Evolutionary conservation across 1,140 invertebrate genomes (phyloP).

Genomic region (Triops longicaudatus): DNA sequence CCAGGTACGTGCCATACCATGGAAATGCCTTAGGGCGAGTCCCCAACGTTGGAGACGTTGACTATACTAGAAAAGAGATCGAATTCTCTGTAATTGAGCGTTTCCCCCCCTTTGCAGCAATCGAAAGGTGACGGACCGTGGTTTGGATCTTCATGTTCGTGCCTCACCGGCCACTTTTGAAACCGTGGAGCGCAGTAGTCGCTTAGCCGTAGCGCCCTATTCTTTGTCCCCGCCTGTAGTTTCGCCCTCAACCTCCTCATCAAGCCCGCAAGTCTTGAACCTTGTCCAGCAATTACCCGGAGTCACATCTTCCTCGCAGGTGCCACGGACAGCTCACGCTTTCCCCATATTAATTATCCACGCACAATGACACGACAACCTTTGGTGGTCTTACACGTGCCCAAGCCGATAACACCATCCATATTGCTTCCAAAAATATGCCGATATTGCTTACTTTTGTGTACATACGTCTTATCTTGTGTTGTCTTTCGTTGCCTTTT

Average conservation of each 20-base stretch:
- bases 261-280: background rate
- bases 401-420: background rate
- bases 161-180: slow-evolving; percentile 10
- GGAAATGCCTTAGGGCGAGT: background rate
- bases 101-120: background rate
- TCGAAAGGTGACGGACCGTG: slow-evolving; percentile 5
- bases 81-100: background rate
- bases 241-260: slow-evolving; percentile 4
- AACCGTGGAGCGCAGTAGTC: slow-evolving; percentile 13
- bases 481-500: too few species aligned
- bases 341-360: background rate
- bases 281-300: background rate
- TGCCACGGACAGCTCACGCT: background rate
- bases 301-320: slow-evolving; percentile 9
- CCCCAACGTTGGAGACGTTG: background rate
- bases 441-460: too few species aligned
- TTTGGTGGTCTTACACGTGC: background rate
- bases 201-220: background rate
- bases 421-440: too few species aligned
- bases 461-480: too few species aligned
- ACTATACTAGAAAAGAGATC: background rate
- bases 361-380: background rate
- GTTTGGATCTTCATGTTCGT: background rate
- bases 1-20: background rate
- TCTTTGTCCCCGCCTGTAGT: slow-evolving; percentile 10